These are phyloP conservation scores for Labeo calbasu DNA, from an alignment of 2,797 vertebrate genomes.

Conservation along the genomic window DNA sequence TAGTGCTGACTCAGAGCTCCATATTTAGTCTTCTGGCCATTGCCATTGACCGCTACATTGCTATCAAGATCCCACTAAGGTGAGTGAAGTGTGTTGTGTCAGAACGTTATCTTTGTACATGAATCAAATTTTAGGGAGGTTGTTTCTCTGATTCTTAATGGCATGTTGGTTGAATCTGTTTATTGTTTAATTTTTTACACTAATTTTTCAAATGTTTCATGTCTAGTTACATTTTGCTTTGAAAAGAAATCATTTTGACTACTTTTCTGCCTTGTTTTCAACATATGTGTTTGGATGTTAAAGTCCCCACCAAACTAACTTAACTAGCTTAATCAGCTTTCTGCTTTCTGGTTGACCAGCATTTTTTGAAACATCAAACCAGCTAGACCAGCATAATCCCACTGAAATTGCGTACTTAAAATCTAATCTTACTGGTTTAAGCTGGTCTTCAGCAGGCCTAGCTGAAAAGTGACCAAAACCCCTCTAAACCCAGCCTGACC, in stretches of 20 bases:
- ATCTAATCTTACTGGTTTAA: neutral
- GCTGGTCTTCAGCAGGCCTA: neutral
- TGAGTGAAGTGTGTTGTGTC: slow-evolving; percentile 67
- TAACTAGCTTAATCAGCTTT: neutral
- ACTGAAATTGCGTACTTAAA: neutral
- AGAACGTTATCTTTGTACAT: neutral
- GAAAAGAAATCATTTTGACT: neutral
- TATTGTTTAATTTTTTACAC: neutral
- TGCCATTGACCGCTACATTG: slow-evolving; percentile 93
- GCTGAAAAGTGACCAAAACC: neutral
- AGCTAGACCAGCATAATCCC: neutral
- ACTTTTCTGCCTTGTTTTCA: neutral
- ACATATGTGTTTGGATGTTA: neutral
- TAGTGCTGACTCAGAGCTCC: slow-evolving; percentile 95
- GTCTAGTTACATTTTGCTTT: neutral
- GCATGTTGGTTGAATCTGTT: neutral
- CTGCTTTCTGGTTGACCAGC: neutral
- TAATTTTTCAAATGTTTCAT: neutral
- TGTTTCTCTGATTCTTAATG: slow-evolving; percentile 1
- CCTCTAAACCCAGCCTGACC: neutral
- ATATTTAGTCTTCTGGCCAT: slow-evolving; percentile 98
- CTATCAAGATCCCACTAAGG: slow-evolving; percentile 94
- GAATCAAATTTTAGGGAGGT: neutral
- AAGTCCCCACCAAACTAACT: neutral
- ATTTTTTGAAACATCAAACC: neutral